Base-by-base conservation (phyloP, 2,113 vertebrate species). In the Hippocampus barbouri region DNA sequence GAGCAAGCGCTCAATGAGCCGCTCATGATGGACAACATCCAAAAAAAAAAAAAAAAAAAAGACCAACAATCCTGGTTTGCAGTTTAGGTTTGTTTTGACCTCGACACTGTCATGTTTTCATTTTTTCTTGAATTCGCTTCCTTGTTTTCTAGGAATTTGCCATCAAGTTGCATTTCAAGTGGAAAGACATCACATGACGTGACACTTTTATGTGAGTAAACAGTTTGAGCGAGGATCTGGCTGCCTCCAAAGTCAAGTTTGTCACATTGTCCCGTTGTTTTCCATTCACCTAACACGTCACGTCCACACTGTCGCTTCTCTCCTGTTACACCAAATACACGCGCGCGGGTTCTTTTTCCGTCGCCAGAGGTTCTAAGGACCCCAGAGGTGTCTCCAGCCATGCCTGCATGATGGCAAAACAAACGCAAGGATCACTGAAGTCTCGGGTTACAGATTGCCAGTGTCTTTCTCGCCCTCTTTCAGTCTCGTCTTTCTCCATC, bases 391-490 rank as follows among this genome's bases (percentile, higher is more conserved):
- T 8, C 63, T 23, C 10, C 41, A 10, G 38, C 21, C 59, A 4
- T 30, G 59, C 59, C 59, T 16, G 23, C 27, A 2, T 34, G 30
- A 21, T n/a, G 21, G 20, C 27, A 2, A 34, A 61, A 61, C 25
- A n/a, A 41, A 64, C 38, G 4, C 3, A 6, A 4, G 20, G 18
- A 6, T 12, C 12, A 14, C 38, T 8, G 15, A 18, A 43, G 21
- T 45, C 20, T 64, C 62, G 9, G 5, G 87, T 90, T 89, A 85
- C 90, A 91, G 87, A 89, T 89, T 90, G 85, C 64, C 78, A 53
- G 71, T 90, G 86, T 88, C 81, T 89, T 87, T 91, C 87, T 82
- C 83, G 77, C 83, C 77, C 86, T 83, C 83, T 83, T 87, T 61
- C 10, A 15, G 25, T 30, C 79, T 81, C 76, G 73, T 83, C 82